phyloP scores from a whole-genome alignment of 2,797 vertebrate species.

The Pseudotriccus pelzelni region DNA sequence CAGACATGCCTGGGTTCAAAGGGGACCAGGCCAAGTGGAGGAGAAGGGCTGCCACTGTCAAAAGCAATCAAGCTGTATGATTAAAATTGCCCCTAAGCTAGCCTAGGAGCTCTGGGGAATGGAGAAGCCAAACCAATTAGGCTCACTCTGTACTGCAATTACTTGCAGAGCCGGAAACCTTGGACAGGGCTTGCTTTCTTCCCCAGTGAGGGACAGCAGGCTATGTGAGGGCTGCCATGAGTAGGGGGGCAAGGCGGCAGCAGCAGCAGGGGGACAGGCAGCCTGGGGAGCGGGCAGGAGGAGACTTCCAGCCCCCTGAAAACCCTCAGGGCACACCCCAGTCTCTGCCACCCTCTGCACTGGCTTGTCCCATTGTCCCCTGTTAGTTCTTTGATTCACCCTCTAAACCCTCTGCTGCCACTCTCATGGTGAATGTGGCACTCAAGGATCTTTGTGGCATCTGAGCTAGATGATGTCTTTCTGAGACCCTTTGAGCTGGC shows the following conservation, averaged over 20 bases:
- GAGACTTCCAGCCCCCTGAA: rapidly evolving
- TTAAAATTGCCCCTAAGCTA: background rate
- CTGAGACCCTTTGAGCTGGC: background rate
- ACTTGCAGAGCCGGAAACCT: background rate
- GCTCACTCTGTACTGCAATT: background rate
- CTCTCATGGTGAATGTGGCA: rapidly evolving
- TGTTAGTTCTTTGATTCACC: background rate
- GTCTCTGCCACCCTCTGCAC: background rate
- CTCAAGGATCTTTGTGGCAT: background rate
- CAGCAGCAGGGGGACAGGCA: background rate
- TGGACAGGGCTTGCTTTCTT: background rate
- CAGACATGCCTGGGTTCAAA: background rate
- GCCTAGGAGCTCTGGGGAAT: background rate
- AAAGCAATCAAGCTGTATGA: background rate
- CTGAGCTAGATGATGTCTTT: background rate
- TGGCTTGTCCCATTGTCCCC: background rate
- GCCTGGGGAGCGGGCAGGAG: rapidly evolving
- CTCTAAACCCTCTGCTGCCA: background rate
- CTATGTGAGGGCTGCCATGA: rapidly evolving
- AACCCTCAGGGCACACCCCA: background rate
- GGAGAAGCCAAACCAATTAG: background rate
- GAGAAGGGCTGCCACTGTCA: background rate
- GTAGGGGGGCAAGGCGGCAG: background rate
- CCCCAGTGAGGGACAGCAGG: rapidly evolving
- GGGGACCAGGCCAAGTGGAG: background rate